Conservation (phyloP, 2,113 vertebrate species). For the Turnix velox region DNA sequence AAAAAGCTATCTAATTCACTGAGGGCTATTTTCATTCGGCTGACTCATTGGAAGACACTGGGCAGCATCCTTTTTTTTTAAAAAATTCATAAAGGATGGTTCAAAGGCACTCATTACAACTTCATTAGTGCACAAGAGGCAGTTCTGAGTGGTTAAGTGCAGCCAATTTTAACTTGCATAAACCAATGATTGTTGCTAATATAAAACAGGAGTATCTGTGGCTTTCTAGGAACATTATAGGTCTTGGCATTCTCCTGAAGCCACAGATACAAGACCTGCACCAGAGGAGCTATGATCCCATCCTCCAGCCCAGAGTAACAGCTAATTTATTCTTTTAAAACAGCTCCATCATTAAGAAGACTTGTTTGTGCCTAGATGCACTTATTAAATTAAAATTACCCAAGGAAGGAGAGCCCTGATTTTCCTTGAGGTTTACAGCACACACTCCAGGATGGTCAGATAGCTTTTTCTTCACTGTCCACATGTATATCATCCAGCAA, state of each 20-base stretch:
- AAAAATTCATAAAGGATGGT: neutral
- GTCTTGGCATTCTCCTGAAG: neutral
- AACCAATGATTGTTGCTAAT: neutral
- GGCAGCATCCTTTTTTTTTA: neutral
- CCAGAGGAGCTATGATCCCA: neutral
- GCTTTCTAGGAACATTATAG: neutral
- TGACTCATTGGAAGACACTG: neutral
- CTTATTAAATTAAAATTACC: neutral
- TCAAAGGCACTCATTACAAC: neutral
- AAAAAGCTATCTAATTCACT: neutral
- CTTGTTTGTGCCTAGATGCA: neutral
- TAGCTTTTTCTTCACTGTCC: neutral
- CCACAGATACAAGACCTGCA: neutral
- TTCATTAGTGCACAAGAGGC: neutral
- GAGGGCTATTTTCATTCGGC: neutral
- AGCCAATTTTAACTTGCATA: neutral
- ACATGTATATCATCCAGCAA: neutral
- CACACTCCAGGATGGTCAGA: neutral
- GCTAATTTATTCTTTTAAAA: no score
- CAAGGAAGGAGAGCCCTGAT: neutral
- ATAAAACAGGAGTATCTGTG: neutral
- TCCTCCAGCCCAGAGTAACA: neutral
- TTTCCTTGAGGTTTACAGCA: neutral
- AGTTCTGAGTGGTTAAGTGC: neutral
- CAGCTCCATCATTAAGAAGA: neutral